Percentiles rank a stretch among this genome's conserved stretches.
Evolutionary conservation across 1,140 invertebrate species (phyloP).

Genomic region (Galleria mellonella): DNA sequence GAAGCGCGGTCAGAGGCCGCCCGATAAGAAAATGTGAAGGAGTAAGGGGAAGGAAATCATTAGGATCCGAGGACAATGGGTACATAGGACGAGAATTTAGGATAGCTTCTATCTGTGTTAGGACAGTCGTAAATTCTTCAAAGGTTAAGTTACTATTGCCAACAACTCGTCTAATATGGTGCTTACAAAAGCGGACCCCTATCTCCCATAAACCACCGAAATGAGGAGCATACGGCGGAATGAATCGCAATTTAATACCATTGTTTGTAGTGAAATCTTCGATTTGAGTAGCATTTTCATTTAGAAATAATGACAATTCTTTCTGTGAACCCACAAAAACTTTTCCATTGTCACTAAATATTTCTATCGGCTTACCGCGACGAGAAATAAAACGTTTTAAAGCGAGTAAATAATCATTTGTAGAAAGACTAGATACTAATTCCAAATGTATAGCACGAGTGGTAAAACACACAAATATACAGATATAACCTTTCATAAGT

Average conservation of each 20-base stretch:
- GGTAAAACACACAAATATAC: slow-evolving; percentile 3
- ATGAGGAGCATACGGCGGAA: slow-evolving; percentile 1
- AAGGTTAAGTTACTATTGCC: background rate
- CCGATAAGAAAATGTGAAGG: background rate
- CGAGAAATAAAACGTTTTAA: slow-evolving; percentile 12
- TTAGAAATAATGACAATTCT: background rate
- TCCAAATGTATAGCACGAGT: slow-evolving; percentile 6
- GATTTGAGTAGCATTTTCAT: background rate
- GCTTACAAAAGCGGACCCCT: slow-evolving; percentile 3
- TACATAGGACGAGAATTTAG: slow-evolving; percentile 6
- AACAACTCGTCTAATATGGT: background rate
- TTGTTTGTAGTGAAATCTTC: background rate
- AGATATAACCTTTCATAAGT: slow-evolving; percentile 1
- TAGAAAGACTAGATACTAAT: slow-evolving; percentile 4
- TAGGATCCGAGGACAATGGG: slow-evolving; percentile 4
- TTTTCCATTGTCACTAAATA: slow-evolving; percentile 8
- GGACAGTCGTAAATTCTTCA: slow-evolving; percentile 3
- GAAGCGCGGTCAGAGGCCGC: background rate
- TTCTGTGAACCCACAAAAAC: background rate
- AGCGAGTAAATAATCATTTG: slow-evolving; percentile 6
- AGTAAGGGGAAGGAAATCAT: background rate
- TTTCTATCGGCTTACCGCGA: slow-evolving; percentile 10
- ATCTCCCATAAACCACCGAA: slow-evolving; percentile 7
- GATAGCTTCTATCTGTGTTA: slow-evolving; percentile 9
- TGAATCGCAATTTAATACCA: background rate